Percentiles rank a stretch among this genome's conserved stretches.
Conservation (phyloP, 64 coral and sea anemone genomes). For the Cladopsammia gracilis region DNA sequence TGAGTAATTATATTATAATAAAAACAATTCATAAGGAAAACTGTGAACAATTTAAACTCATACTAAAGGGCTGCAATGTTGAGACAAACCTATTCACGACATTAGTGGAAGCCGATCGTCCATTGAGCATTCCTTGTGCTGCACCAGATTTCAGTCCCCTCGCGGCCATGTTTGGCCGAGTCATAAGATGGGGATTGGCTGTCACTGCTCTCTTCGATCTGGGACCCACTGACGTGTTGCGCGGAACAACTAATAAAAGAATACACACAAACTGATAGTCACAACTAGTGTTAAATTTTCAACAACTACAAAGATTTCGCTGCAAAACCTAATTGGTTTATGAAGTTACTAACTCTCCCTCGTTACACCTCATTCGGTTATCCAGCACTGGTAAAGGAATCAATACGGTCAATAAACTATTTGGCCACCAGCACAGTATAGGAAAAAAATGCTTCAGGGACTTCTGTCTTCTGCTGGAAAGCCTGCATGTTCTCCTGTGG, state of each 20-base stretch:
- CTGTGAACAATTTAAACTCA: neutral
- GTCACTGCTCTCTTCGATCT: constrained; percentile 86
- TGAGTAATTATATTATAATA: too few relatives aligned
- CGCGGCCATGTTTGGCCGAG: constrained; percentile 73
- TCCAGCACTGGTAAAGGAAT: too few relatives aligned
- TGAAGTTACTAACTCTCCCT: too few relatives aligned
- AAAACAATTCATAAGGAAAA: too few relatives aligned
- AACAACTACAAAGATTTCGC: neutral
- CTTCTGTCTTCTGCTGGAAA: too few relatives aligned
- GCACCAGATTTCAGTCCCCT: constrained; percentile 64
- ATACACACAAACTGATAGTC: neutral
- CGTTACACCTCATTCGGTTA: too few relatives aligned
- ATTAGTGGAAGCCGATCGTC: constrained; percentile 62
- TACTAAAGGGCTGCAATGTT: neutral
- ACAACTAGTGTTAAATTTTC: neutral
- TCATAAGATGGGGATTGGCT: constrained; percentile 83
- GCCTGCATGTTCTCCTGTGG: too few relatives aligned
- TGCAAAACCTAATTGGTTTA: too few relatives aligned
- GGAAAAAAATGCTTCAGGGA: too few relatives aligned
- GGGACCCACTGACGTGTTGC: constrained; percentile 74
- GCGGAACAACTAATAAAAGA: constrained; percentile 53
- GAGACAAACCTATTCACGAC: constrained; percentile 79
- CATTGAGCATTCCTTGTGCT: constrained; percentile 69
- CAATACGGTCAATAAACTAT: too few relatives aligned
- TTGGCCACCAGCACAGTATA: too few relatives aligned